These are phyloP conservation scores for Cryptocheilus praepositus DNA, from an alignment of 2,888 invertebrate species.

Conservation along the genomic window DNA sequence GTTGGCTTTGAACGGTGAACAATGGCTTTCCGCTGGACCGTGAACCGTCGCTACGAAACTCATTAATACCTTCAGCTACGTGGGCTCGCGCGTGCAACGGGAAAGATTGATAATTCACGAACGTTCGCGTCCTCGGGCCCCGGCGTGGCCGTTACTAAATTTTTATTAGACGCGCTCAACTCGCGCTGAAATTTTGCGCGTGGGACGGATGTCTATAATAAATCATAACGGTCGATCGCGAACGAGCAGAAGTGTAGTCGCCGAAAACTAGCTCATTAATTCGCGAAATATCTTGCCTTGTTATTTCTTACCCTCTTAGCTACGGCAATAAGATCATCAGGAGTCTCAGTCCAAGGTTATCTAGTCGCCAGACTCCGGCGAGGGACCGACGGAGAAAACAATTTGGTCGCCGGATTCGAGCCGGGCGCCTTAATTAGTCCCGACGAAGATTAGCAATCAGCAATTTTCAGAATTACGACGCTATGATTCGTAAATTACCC, in stretches of 20 bases:
- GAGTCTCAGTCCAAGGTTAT: constrained; percentile 44
- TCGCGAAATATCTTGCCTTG: constrained; percentile 44
- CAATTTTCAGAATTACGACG: constrained; percentile 41
- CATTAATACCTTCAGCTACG: constrained; percentile 12
- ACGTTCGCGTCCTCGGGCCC: neutral
- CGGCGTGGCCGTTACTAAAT: constrained; percentile 2
- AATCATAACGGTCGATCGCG: too few species aligned
- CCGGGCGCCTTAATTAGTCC: constrained; percentile 53
- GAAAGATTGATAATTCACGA: neutral
- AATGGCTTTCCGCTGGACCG: constrained; percentile 10
- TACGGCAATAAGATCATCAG: constrained; percentile 5
- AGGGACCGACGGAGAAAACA: constrained; percentile 48
- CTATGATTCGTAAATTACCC: constrained; percentile 34
- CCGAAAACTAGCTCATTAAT: constrained; percentile 41
- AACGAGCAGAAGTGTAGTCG: neutral
- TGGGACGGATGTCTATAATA: too few species aligned
- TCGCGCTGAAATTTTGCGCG: neutral
- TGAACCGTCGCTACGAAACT: constrained; percentile 13
- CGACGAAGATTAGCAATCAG: constrained; percentile 49
- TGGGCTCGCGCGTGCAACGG: neutral
- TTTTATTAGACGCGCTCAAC: neutral
- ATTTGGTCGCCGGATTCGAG: constrained; percentile 43
- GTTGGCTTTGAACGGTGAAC: constrained; percentile 8
- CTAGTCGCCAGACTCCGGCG: constrained; percentile 28
- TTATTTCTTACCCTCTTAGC: constrained; percentile 25